Percentiles rank a stretch among this genome's conserved stretches.
Conservation (phyloP, 2,113 vertebrate species). For the Gambusia affinis region DNA sequence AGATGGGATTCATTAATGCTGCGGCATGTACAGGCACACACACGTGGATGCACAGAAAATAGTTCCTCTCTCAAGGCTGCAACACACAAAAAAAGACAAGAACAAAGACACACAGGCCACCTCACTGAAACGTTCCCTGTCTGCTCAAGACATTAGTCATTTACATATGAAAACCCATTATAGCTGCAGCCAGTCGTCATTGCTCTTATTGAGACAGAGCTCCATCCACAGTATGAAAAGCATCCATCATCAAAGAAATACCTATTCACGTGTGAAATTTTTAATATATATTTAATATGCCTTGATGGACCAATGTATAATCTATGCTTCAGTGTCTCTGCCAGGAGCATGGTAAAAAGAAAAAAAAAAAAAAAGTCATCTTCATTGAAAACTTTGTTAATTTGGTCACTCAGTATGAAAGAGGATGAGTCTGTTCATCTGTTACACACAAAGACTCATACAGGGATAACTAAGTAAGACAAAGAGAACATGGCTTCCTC, state of each 20-base stretch:
- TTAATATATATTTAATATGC: conserved; percentile 76
- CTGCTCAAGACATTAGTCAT: conserved; percentile 66
- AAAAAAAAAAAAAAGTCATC: conserved; percentile 38
- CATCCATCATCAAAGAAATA: conserved; percentile 73
- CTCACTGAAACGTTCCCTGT: conserved; percentile 56
- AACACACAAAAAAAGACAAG: conserved; percentile 26
- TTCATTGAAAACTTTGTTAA: conserved; percentile 61
- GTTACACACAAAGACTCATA: conserved; percentile 15
- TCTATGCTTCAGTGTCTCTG: conserved; percentile 57
- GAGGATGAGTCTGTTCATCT: conserved; percentile 33
- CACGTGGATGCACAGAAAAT: conserved; percentile 5
- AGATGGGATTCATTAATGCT: conserved; percentile 68
- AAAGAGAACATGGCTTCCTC: conserved; percentile 32
- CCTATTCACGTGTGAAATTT: conserved; percentile 74
- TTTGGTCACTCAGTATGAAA: conserved; percentile 41
- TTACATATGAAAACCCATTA: conserved; percentile 71
- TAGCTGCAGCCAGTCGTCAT: conserved; percentile 71
- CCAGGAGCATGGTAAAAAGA: conserved; percentile 43
- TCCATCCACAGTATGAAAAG: conserved; percentile 54
- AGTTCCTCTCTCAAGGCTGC: conserved; percentile 1
- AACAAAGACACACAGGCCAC: conserved; percentile 19
- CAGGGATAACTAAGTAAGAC: conserved; percentile 39
- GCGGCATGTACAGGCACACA: conserved; percentile 18
- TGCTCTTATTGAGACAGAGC: conserved; percentile 68
- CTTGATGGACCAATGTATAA: conserved; percentile 71